These are phyloP conservation scores for Frankliniella intonsa DNA, from an alignment of 2,888 invertebrate species.

Conservation along the genomic window DNA sequence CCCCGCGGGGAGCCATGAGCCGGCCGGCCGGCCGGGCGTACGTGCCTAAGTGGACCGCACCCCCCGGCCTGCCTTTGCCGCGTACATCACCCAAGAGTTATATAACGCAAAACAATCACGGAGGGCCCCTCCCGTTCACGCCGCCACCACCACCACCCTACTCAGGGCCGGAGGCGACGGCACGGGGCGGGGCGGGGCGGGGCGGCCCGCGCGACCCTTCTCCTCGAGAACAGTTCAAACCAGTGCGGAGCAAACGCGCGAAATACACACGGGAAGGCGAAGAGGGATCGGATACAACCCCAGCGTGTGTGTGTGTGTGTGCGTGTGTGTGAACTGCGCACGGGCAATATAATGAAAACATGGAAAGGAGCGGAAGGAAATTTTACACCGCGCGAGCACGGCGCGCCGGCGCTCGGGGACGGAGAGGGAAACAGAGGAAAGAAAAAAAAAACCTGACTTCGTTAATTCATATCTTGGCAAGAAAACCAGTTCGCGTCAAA, in stretches of 20 bases:
- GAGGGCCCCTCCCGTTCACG: too few species aligned
- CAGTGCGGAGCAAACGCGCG: too few species aligned
- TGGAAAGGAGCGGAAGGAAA: constrained; percentile 2
- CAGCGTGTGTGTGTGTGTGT: background rate
- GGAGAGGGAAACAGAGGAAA: background rate
- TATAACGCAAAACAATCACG: too few species aligned
- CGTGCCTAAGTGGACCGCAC: background rate
- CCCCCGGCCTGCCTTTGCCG: background rate
- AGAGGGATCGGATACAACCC: too few species aligned
- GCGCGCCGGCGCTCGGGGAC: background rate
- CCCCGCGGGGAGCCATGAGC: too few species aligned
- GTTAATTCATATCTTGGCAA: constrained; percentile 20
- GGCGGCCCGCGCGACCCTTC: too few species aligned
- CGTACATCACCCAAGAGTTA: background rate
- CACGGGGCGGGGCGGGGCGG: too few species aligned
- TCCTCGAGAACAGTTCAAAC: too few species aligned
- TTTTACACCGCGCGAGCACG: background rate
- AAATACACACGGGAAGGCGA: too few species aligned
- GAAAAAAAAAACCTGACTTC: background rate
- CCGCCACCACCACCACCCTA: too few species aligned
- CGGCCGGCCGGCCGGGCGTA: too few species aligned
- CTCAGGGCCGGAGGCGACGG: too few species aligned
- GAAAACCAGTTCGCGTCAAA: constrained; percentile 6
- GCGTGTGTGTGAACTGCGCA: background rate
- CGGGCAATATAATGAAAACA: background rate